These are phyloP conservation scores for Chironomus striatipennis DNA, from an alignment of 1,140 invertebrate species.

Conservation along the genomic window DNA sequence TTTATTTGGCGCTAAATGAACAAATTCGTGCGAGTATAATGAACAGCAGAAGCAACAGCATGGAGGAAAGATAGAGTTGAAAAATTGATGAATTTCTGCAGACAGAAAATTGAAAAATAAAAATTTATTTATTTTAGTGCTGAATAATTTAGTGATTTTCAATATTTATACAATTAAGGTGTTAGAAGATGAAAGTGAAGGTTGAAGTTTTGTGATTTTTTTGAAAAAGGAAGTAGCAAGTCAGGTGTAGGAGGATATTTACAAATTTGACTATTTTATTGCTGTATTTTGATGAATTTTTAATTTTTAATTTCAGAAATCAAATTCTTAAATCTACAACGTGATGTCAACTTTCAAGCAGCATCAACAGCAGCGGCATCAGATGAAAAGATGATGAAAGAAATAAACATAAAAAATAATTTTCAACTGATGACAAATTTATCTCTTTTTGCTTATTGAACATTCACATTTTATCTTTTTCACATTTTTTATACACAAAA, in stretches of 20 bases:
- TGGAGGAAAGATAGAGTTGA: background rate
- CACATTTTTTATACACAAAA: background rate
- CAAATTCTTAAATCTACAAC: too few relatives aligned
- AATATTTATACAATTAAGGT: background rate
- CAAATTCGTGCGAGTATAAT: too few relatives aligned
- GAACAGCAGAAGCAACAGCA: background rate
- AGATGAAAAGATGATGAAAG: slow-evolving; percentile 8
- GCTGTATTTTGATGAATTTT: background rate
- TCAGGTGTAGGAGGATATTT: background rate
- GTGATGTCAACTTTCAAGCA: too few relatives aligned
- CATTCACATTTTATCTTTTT: slow-evolving; percentile 17
- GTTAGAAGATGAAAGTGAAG: background rate
- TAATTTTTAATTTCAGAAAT: background rate
- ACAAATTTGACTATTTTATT: background rate
- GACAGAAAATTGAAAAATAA: too few relatives aligned
- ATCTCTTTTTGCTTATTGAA: slow-evolving; percentile 21
- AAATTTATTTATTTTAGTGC: background rate
- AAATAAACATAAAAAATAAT: slow-evolving; percentile 17
- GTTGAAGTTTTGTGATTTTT: background rate
- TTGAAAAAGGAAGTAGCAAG: background rate
- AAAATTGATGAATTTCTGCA: background rate
- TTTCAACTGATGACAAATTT: slow-evolving; percentile 18
- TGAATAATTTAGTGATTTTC: slow-evolving; percentile 4
- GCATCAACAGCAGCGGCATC: background rate
- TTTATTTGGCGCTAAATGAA: background rate